Evolutionary conservation across 2,797 vertebrate species (phyloP).

Genomic region (Rhinophrynus dorsalis): DNA sequence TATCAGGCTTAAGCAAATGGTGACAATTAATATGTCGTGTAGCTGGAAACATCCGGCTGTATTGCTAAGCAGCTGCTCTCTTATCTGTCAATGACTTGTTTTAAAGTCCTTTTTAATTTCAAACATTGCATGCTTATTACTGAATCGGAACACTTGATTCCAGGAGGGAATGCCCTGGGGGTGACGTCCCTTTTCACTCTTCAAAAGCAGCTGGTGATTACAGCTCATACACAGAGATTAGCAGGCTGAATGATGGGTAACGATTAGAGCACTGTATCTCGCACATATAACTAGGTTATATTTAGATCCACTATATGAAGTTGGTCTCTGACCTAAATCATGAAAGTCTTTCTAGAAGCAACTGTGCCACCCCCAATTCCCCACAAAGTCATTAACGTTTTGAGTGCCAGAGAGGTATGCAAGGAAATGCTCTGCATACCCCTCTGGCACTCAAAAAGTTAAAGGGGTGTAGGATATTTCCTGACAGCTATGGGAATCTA

Average conservation of each 20-base stretch:
- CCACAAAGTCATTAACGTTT: no score
- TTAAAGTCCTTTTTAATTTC: slow-evolving; percentile 61
- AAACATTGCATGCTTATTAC: slow-evolving; percentile 59
- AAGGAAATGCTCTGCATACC: no score
- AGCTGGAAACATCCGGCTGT: not conserved
- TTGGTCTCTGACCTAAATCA: slow-evolving; percentile 45
- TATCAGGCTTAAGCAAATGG: no score
- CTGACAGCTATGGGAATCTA: no score
- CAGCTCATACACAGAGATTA: slow-evolving; percentile 53
- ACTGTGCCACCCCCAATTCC: no score
- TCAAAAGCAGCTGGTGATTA: slow-evolving; percentile 57
- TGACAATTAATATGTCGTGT: no score
- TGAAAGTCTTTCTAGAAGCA: no score
- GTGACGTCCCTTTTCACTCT: slow-evolving; percentile 54
- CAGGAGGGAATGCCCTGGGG: slow-evolving; percentile 50
- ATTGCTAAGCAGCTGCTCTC: slow-evolving; percentile 48
- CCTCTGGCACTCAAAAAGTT: no score
- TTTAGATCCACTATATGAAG: slow-evolving; percentile 49
- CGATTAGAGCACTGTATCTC: slow-evolving; percentile 56
- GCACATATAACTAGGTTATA: slow-evolving; percentile 51
- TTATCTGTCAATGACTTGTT: slow-evolving; percentile 60
- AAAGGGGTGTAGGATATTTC: no score
- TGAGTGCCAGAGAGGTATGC: no score
- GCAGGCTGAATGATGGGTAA: slow-evolving; percentile 45
- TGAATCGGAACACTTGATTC: slow-evolving; percentile 58